Conservation (phyloP, 2,113 vertebrate genomes). For the Siphamia tubifer region DNA sequence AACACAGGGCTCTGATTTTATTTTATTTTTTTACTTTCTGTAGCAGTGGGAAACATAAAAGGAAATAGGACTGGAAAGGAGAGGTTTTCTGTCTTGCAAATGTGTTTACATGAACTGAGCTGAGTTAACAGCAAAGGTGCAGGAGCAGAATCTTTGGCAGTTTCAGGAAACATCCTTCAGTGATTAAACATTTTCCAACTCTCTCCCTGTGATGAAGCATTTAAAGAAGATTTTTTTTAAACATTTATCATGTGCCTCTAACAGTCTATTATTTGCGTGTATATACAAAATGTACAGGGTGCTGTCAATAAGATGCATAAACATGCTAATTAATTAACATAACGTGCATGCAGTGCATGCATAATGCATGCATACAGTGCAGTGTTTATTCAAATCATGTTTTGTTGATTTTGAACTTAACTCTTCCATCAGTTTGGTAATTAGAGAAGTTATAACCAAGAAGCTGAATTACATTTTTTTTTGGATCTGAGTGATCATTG, state of each 20-base stretch:
- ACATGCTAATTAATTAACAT: background rate
- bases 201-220: background rate
- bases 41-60: background rate
- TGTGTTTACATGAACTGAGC: background rate
- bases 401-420: background rate
- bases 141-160: background rate
- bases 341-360: background rate
- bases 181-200: constrained; percentile 9
- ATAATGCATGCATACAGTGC: too few species aligned
- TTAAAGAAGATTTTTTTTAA: background rate
- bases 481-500: too few species aligned
- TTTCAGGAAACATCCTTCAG: background rate
- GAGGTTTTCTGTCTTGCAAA: background rate
- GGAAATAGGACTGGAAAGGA: background rate
- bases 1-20: background rate
- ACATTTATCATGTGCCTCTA: background rate
- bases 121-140: constrained; percentile 18
- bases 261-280: background rate
- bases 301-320: background rate
- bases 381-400: background rate
- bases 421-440: too few species aligned
- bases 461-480: too few species aligned
- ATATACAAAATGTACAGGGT: background rate
- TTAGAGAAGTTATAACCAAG: too few species aligned
- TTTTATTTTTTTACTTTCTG: background rate